phyloP scores from a whole-genome alignment of 2,888 invertebrate species.

The Apoda limacodes region DNA sequence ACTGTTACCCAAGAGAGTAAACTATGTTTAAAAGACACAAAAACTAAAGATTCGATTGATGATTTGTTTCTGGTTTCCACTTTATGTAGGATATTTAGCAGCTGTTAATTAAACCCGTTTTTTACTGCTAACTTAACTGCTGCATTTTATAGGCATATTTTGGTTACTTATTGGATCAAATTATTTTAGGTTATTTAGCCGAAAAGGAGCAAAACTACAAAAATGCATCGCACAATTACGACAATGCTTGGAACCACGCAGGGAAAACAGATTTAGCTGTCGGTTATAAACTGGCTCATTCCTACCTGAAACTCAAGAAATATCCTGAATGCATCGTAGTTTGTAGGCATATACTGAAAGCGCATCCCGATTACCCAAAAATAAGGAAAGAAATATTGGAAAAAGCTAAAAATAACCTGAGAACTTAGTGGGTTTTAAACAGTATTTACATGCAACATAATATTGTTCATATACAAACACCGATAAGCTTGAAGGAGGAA shows the following conservation, averaged over 20 bases:
- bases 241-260: conserved; percentile 87
- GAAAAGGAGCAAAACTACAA: conserved; percentile 94
- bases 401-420: conserved; percentile 83
- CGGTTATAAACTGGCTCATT: conserved; percentile 94
- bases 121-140: too few relatives aligned
- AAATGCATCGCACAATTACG: conserved; percentile 85
- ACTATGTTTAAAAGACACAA: too few relatives aligned
- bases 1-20: too few relatives aligned
- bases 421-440: too few relatives aligned
- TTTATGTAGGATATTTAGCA: too few relatives aligned
- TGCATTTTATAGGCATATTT: not conserved
- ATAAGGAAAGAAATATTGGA: conserved; percentile 94
- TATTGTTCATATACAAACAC: too few relatives aligned
- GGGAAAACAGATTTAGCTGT: conserved; percentile 85
- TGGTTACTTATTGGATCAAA: not conserved
- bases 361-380: conserved; percentile 90
- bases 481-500: too few relatives aligned
- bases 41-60: too few relatives aligned
- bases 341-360: conserved; percentile 82
- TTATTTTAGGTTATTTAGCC: conserved; percentile 77
- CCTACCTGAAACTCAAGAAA: conserved; percentile 88
- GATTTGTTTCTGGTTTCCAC: too few relatives aligned
- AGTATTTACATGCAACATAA: too few relatives aligned
- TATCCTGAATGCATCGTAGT: conserved; percentile 93
- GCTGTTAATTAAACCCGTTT: too few relatives aligned